Conservation (phyloP, 2,797 vertebrate genomes). For the Somateria mollissima region DNA sequence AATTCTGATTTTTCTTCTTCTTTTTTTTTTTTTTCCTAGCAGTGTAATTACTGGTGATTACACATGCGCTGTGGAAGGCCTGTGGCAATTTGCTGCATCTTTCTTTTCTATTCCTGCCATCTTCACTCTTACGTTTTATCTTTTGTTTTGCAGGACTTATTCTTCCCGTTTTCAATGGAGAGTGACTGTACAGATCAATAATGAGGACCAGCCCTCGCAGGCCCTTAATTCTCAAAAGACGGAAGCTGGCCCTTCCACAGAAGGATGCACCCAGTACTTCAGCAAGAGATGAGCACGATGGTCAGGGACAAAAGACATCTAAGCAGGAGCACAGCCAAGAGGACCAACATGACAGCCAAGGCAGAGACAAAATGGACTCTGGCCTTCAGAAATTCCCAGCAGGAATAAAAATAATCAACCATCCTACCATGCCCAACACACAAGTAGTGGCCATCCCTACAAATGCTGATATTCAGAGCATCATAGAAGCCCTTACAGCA, state of each 20-base stretch:
- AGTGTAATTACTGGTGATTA: not conserved
- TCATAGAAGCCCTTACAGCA: constrained; percentile 88
- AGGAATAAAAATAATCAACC: constrained; percentile 88
- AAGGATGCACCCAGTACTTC: not conserved
- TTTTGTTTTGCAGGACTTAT: constrained; percentile 57
- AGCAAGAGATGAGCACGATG: not conserved
- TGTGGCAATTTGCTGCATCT: not conserved
- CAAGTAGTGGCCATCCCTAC: constrained; percentile 89
- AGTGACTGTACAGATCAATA: constrained; percentile 73
- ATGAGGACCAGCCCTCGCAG: constrained; percentile 93
- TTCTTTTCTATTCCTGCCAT: not conserved
- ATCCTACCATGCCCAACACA: constrained; percentile 88
- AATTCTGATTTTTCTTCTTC: not conserved
- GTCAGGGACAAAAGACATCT: constrained; percentile 62
- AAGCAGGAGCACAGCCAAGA: constrained; percentile 31
- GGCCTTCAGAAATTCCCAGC: constrained; percentile 78
- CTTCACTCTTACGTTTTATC: not conserved
- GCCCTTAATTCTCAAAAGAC: constrained; percentile 95
- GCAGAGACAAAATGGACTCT: not conserved
- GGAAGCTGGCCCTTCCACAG: constrained; percentile 85
- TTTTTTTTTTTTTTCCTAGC: not conserved
- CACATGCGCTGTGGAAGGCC: not conserved
- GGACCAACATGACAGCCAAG: not conserved
- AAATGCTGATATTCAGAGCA: constrained; percentile 86
- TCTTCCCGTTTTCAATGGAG: constrained; percentile 77